Base-by-base conservation (phyloP, 2,113 vertebrate genomes). In the Phalacrocorax carbo region DNA sequence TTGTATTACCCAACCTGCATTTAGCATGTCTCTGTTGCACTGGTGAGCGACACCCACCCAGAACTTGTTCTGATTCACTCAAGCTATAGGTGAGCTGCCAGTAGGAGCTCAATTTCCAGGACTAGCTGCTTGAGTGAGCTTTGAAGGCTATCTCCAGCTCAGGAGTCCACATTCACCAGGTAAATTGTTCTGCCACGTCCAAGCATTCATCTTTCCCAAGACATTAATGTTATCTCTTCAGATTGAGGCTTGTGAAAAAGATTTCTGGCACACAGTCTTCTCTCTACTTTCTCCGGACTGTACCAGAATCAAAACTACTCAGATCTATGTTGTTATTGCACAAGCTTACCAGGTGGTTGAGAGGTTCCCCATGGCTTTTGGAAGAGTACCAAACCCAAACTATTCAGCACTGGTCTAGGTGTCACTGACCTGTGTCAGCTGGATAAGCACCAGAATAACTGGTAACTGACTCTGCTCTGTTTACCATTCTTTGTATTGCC, bases 61-160 rank as follows among this genome's bases (percentile, higher is more conserved):
- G 70, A 94, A 95, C 84, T 85, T 61, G 69, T 84, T 93, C 57
- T 82, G 91, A 82, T 80, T 96, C 89, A 94, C 89, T 79, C 62
- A 85, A 22, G 66, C 23, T 82, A 65, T 82, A 71, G 69, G 13
- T 72, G 78, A 95, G 44, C 61, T 94, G 57, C 34, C 44, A 75
- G 58, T 40, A 80, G 70, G 77, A 86, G 73, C 73, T 89, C 17
- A 16, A 15, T 79, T 94, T 96, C 91, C 91, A 94, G 73, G 77
- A 71, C 48, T 75, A 52, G 51, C 93, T 94, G 86, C 54, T 72
- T 91, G 76, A 88, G 55, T 51, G 88, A 88, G 61, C 77, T 96
- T 54, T 86, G 57, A 76, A 91, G n/a, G 44, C 57, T 12, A 12
- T 64, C 38, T 87, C 57, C 65, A 93, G 48, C 93, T 87, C 61